phyloP scores from a whole-genome alignment of 1,140 invertebrate species.

The Euglossa dilemma region DNA sequence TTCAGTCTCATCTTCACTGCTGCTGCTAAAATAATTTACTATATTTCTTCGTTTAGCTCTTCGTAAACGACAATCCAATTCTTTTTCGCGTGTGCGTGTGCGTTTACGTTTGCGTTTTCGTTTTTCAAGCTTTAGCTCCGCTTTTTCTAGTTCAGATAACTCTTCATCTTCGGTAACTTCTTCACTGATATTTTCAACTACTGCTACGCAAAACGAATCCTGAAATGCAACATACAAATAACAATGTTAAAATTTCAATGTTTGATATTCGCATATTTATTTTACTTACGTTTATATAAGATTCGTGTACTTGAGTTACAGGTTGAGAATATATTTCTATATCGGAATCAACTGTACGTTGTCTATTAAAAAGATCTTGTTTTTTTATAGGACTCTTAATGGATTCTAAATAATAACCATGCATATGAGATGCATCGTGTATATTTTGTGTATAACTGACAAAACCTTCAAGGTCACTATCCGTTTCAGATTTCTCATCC shows the following conservation, averaged over 20 bases:
- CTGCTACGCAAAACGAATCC: slow-evolving; percentile 74
- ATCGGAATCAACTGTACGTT: slow-evolving; percentile 39
- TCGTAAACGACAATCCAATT: not conserved
- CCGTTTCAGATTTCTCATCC: slow-evolving; percentile 69
- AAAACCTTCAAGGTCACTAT: slow-evolving; percentile 75
- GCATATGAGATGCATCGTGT: slow-evolving; percentile 81
- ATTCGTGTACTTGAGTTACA: slow-evolving; percentile 57
- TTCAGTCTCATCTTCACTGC: slow-evolving; percentile 72
- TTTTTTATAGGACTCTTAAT: slow-evolving; percentile 75
- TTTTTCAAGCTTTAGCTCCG: slow-evolving; percentile 43
- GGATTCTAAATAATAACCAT: slow-evolving; percentile 84
- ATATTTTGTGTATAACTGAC: slow-evolving; percentile 78
- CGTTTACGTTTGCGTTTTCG: slow-evolving; percentile 62
- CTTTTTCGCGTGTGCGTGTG: not conserved
- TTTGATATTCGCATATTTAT: not conserved
- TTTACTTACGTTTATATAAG: slow-evolving; percentile 75
- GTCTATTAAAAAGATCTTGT: slow-evolving; percentile 61
- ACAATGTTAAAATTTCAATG: not conserved
- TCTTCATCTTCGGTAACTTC: not conserved
- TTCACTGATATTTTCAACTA: slow-evolving; percentile 24
- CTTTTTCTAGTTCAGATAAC: slow-evolving; percentile 42
- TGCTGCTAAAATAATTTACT: slow-evolving; percentile 41
- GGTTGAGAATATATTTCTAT: slow-evolving; percentile 74
- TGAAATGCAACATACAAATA: slow-evolving; percentile 38
- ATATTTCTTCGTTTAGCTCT: slow-evolving; percentile 34